These are phyloP conservation scores for Tetheella fluctuosa DNA, from an alignment of 2,888 invertebrate species.

Conservation along the genomic window DNA sequence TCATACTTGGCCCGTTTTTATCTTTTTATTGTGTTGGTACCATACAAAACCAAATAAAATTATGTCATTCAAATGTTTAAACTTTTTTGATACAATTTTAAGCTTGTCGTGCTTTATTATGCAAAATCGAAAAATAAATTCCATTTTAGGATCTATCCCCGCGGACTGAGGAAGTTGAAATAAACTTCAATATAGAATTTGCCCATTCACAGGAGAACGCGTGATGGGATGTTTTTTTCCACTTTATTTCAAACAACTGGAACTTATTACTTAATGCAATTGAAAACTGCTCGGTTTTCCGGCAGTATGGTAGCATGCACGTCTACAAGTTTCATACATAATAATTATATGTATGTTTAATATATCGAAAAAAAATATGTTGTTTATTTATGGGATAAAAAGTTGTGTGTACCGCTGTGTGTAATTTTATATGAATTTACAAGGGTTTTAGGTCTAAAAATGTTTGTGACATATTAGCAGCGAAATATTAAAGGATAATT, in stretches of 20 bases:
- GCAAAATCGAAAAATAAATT: neutral
- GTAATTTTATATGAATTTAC: too few relatives aligned
- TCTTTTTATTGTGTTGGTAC: too few relatives aligned
- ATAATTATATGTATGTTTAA: neutral
- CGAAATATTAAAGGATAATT: too few relatives aligned
- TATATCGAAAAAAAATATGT: too few relatives aligned
- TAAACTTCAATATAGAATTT: conserved; percentile 46
- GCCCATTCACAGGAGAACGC: conserved; percentile 30
- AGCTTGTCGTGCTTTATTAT: neutral
- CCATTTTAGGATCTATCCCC: conserved; percentile 14
- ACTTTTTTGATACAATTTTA: conserved; percentile 7
- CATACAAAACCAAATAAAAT: neutral
- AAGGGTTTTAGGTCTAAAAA: too few relatives aligned
- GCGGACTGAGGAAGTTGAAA: conserved; percentile 31
- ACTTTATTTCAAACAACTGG: conserved; percentile 25
- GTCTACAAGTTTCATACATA: neutral
- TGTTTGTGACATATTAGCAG: too few relatives aligned
- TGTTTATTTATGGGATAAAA: too few relatives aligned
- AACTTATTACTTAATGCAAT: conserved; percentile 19
- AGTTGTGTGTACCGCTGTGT: too few relatives aligned
- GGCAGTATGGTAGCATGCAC: neutral
- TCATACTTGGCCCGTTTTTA: too few relatives aligned
- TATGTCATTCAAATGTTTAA: neutral
- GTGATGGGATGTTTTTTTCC: conserved; percentile 31
- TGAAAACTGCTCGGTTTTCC: conserved; percentile 23